These are phyloP conservation scores for Ceratoteleas bidentatus DNA, from an alignment of 1,140 invertebrate genomes.

Conservation along the genomic window DNA sequence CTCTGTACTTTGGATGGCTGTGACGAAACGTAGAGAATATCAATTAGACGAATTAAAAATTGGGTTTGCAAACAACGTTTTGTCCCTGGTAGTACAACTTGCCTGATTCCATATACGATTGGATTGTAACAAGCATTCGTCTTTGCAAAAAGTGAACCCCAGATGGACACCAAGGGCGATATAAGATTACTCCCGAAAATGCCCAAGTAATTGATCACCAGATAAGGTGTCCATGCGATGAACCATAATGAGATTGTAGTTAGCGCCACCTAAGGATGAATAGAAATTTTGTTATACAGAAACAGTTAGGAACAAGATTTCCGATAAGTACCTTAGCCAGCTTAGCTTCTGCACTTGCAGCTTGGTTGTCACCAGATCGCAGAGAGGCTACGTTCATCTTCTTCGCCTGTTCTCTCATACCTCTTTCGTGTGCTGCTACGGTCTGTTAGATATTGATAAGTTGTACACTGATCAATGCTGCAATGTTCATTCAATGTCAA, in stretches of 20 bases:
- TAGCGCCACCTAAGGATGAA: constrained; percentile 83
- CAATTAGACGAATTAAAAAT: too few species aligned
- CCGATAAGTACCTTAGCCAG: constrained; percentile 84
- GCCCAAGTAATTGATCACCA: constrained; percentile 88
- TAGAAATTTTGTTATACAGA: background rate
- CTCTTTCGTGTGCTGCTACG: constrained; percentile 89
- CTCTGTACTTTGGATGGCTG: constrained; percentile 85
- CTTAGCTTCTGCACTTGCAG: constrained; percentile 88
- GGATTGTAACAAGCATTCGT: constrained; percentile 80
- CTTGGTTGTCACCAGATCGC: constrained; percentile 85
- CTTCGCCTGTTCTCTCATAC: constrained; percentile 91
- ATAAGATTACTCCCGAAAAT: constrained; percentile 85
- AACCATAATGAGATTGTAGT: constrained; percentile 89
- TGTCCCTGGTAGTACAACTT: background rate
- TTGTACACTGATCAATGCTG: too few species aligned
- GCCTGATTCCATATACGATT: constrained; percentile 80
- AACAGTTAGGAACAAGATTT: too few species aligned
- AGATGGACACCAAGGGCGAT: constrained; percentile 86
- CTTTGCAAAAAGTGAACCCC: constrained; percentile 85
- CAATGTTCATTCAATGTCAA: too few species aligned
- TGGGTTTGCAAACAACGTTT: background rate
- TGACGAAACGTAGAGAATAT: too few species aligned
- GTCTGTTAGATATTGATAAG: constrained; percentile 82
- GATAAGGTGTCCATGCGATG: constrained; percentile 88
- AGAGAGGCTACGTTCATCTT: constrained; percentile 93